phyloP scores from a whole-genome alignment of 2,113 vertebrate species.

The Triplophysa siluroides region DNA sequence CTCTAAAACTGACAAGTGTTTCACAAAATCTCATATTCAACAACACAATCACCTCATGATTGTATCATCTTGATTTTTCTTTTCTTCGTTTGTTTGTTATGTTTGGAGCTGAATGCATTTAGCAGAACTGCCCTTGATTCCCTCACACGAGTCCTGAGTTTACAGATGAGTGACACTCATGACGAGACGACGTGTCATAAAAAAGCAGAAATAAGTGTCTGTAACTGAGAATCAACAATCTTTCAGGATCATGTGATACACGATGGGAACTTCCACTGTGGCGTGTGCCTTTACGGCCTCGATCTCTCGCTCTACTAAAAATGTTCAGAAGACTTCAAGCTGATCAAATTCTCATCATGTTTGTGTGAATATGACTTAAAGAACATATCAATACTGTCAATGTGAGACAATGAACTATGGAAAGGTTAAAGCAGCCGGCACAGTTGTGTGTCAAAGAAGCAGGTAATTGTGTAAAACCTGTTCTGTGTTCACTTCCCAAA shows the following conservation, averaged over 20 bases:
- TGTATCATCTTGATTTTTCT: too few relatives aligned
- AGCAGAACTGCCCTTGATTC: not conserved
- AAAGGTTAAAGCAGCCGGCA: not conserved
- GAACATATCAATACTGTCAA: not conserved
- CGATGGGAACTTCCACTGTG: conserved; percentile 34
- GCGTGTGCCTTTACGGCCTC: not conserved
- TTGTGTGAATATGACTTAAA: not conserved
- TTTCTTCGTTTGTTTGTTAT: too few relatives aligned
- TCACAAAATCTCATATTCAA: too few relatives aligned
- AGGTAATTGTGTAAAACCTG: conserved; percentile 48
- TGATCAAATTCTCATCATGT: conserved; percentile 3
- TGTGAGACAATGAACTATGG: not conserved
- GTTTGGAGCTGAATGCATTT: too few relatives aligned
- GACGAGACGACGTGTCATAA: not conserved
- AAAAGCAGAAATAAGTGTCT: not conserved
- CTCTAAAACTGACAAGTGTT: too few relatives aligned
- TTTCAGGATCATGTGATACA: conserved; percentile 8
- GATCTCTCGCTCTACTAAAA: conserved; percentile 11
- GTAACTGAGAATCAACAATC: not conserved
- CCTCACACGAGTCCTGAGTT: not conserved
- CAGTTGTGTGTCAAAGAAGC: conserved; percentile 21
- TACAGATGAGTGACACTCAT: not conserved
- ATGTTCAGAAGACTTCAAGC: conserved; percentile 34
- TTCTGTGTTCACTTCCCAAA: not conserved
- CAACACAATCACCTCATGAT: too few relatives aligned